Evolutionary conservation across 1,140 invertebrate genomes (phyloP).

Genomic region (Penaeus vannamei): DNA sequence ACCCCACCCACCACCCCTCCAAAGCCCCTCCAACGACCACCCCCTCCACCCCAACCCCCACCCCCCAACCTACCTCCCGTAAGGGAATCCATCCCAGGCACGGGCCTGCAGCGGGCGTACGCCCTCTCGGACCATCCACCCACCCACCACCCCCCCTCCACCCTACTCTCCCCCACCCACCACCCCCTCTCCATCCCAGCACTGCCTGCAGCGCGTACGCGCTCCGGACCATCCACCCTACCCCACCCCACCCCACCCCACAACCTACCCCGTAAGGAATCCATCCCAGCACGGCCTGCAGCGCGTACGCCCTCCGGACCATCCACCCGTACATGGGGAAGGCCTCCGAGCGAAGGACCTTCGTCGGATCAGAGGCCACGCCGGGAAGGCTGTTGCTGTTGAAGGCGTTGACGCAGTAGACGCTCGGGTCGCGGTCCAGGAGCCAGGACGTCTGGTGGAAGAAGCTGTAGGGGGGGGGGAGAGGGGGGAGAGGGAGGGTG

Average conservation of each 20-base stretch:
- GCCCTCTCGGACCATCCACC: no score
- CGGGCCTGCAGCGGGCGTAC: no score
- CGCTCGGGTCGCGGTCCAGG: constrained; percentile 37
- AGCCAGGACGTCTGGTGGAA: constrained; percentile 53
- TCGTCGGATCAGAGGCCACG: constrained; percentile 16
- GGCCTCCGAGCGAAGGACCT: constrained; percentile 37
- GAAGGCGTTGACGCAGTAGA: constrained; percentile 55
- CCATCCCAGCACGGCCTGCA: constrained; percentile 39
- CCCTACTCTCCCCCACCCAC: no score
- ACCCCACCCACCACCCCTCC: no score
- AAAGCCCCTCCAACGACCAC: no score
- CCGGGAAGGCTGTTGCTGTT: constrained; percentile 53
- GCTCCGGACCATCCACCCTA: not conserved
- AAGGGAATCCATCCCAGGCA: no score
- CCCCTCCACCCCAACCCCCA: no score
- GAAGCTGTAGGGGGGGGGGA: constrained; percentile 31
- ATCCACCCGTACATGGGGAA: constrained; percentile 59
- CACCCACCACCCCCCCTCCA: no score
- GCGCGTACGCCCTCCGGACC: constrained; percentile 41
- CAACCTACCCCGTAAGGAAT: constrained; percentile 43
- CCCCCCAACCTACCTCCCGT: no score
- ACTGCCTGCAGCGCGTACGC: not conserved
- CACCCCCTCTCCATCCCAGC: not conserved
- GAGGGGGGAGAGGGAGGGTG: not conserved
- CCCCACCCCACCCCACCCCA: no score